Evolutionary conservation across 2,113 vertebrate genomes (phyloP).

Genomic region (Saguinus imperator): DNA sequence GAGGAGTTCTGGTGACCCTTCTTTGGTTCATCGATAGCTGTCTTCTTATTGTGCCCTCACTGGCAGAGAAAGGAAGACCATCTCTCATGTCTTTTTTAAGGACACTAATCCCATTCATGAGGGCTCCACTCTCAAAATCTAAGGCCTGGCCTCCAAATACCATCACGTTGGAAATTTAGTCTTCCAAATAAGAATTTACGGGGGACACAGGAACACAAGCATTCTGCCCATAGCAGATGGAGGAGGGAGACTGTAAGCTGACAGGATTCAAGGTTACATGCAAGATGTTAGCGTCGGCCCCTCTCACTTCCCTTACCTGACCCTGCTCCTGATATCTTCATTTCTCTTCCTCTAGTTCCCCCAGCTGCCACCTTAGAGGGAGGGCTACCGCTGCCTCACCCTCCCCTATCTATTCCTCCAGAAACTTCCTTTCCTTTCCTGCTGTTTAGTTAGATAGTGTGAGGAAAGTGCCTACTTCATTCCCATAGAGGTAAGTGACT

Average conservation of each 20-base stretch:
- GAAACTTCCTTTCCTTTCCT: neutral
- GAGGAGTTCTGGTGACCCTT: neutral
- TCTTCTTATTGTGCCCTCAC: neutral
- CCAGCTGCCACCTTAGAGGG: neutral
- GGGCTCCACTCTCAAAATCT: neutral
- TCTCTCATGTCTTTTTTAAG: neutral
- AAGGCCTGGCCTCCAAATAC: neutral
- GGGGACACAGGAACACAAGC: neutral
- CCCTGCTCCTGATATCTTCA: neutral
- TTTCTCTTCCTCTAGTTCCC: neutral
- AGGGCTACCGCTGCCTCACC: neutral
- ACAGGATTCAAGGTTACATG: no score
- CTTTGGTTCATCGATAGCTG: no score
- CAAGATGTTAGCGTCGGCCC: rapidly evolving
- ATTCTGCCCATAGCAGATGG: neutral
- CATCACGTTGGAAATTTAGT: neutral
- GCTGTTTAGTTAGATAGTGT: neutral
- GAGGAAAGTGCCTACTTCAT: neutral
- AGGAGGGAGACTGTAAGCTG: neutral
- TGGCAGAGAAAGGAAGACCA: neutral
- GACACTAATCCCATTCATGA: neutral
- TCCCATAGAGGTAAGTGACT: neutral
- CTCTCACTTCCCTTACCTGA: rapidly evolving
- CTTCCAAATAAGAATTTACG: neutral
- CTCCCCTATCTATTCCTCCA: neutral